A percentile compares a stretch with the other conserved stretches of the same genome.
Evolutionary conservation across 2,888 invertebrate species (phyloP).

Genomic region (Lochmaea crataegi): DNA sequence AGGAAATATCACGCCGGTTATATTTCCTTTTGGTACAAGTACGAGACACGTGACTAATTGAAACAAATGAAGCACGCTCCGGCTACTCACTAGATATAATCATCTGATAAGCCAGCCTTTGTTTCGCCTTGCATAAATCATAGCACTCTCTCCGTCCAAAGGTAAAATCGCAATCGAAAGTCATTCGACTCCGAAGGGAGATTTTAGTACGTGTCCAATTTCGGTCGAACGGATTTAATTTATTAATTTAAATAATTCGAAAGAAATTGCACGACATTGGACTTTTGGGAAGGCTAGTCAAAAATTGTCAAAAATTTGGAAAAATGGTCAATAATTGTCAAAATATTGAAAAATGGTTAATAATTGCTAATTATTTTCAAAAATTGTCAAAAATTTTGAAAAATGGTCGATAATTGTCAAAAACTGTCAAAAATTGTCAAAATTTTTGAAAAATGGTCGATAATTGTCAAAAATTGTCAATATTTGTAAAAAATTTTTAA

Average conservation of each 20-base stretch:
- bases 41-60: slow-evolving; percentile 35
- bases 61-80: slow-evolving; percentile 37
- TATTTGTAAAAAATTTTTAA: too few relatives aligned
- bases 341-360: too few relatives aligned
- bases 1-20: slow-evolving; percentile 29
- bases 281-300: too few relatives aligned
- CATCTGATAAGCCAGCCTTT: slow-evolving; percentile 31
- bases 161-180: slow-evolving; percentile 4
- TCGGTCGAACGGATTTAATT: neutral
- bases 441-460: too few relatives aligned
- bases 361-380: too few relatives aligned
- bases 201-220: neutral
- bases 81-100: slow-evolving; percentile 32
- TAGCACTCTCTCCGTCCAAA: slow-evolving; percentile 10
- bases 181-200: neutral
- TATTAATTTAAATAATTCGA: neutral
- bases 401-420: too few relatives aligned
- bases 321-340: too few relatives aligned
- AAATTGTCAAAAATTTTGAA: too few relatives aligned
- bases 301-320: too few relatives aligned
- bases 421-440: too few relatives aligned
- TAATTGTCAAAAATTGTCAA: too few relatives aligned
- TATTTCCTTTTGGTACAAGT: slow-evolving; percentile 25
- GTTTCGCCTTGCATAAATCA: slow-evolving; percentile 26
- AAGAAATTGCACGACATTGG: too few relatives aligned